Evolutionary conservation across 2,797 vertebrate genomes (phyloP), one percentile per base, ranked within the genome.

Genomic region (Chloroceryle inda): DNA sequence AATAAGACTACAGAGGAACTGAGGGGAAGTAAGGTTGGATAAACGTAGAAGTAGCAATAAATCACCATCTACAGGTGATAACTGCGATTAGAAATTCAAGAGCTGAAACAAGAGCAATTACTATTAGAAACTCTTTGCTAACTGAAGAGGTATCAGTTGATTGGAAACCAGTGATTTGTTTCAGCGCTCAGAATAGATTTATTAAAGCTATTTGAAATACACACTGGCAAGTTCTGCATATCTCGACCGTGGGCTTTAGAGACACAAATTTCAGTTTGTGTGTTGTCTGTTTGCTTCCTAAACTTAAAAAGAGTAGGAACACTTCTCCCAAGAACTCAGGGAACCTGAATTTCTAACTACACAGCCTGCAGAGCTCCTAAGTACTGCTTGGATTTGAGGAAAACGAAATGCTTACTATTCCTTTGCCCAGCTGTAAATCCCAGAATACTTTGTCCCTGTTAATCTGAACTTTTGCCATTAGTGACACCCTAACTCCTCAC

Each of bases 81-180:
- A 61, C 16, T 10, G 31, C 61, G 19, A 88, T 90, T 40, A 94
- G 38, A 88, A 92, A 90, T 89, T 75, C 87, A 88, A 37, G 72
- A 92, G 22, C 10, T 75, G 58, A 87, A 92, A 85, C 19, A 73
- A 88, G 18, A 90, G 62, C 76, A 94, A 81, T 81, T 82, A 81
- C 33, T 81, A 17, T 88, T 69, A 79, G 59, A 92, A 88, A 86
- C 6, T 52, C 63, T 53, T 75, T 58, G 38, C 45, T 81, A 81
- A 86, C 38, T 94, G 76, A 91, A 92, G 87, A 80, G 55, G 61
- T 59, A 49, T 49, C 69, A 82, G 44, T 69, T 96, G 76, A 95
- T 85, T 94, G 80, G 71, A 94, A 89, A 86, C 19, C 37, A 72
- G 61, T 63, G 73, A 91, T 72, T 89, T 74, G 35, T 93, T 95